Conservation (phyloP, 2,888 invertebrate genomes). For the Drosophila paramelanica region DNA sequence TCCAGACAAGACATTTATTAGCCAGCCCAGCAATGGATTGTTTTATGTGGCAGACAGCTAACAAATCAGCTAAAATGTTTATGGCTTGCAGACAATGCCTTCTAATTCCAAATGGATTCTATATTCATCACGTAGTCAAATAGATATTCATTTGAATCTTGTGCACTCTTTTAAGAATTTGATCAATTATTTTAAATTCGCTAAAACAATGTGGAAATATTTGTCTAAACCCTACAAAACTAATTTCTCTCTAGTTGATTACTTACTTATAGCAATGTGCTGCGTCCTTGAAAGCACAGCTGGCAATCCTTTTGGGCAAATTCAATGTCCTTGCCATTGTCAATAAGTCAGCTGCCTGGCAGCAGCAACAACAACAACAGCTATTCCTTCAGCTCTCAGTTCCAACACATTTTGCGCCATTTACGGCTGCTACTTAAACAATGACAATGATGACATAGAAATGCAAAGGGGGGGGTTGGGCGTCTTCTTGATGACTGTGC, state of each 20-base stretch:
- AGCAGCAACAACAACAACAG: slow-evolving; percentile 3
- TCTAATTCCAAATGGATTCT: not conserved
- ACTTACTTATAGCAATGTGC: not conserved
- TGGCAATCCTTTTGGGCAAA: slow-evolving; percentile 12
- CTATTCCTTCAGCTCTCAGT: not conserved
- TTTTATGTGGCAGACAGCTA: slow-evolving; percentile 31
- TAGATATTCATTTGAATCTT: too few species aligned
- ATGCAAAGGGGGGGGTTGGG: slow-evolving; percentile 7
- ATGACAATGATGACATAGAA: slow-evolving; percentile 53
- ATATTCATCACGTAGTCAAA: not conserved
- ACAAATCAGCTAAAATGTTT: slow-evolving; percentile 8
- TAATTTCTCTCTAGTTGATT: not conserved
- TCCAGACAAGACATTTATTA: slow-evolving; percentile 23
- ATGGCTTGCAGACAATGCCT: slow-evolving; percentile 2
- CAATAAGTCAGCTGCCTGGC: slow-evolving; percentile 18
- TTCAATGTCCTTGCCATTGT: slow-evolving; percentile 45
- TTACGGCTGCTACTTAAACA: slow-evolving; percentile 50
- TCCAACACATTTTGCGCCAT: slow-evolving; percentile 30
- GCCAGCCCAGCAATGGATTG: slow-evolving; percentile 16
- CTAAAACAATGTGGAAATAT: not conserved
- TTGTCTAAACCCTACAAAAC: not conserved
- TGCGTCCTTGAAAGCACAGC: slow-evolving; percentile 17
- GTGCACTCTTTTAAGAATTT: too few species aligned
- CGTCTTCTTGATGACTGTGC: slow-evolving; percentile 45
- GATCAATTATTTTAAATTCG: not conserved